These are phyloP conservation scores for Apis dorsata DNA, from an alignment of 1,140 invertebrate species.

Conservation along the genomic window DNA sequence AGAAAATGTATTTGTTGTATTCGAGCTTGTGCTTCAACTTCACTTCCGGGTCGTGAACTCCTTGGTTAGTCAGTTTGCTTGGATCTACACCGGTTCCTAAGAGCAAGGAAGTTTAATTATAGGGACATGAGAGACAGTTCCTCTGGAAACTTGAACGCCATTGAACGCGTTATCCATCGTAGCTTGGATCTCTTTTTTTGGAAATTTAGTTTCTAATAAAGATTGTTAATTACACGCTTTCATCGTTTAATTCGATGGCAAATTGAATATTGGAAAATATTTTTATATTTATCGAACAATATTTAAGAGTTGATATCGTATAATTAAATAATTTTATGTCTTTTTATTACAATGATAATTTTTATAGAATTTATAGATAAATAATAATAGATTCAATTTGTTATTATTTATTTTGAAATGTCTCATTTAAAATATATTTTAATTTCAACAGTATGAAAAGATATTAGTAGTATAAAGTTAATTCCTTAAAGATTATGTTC, in stretches of 20 bases:
- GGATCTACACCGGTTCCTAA: slow-evolving; percentile 39
- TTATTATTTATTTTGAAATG: too few relatives aligned
- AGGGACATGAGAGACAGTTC: slow-evolving; percentile 40
- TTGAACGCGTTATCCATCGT: not conserved
- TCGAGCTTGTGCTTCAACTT: slow-evolving; percentile 8
- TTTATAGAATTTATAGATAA: too few relatives aligned
- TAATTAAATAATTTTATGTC: too few relatives aligned
- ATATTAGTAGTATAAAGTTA: too few relatives aligned
- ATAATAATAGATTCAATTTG: too few relatives aligned
- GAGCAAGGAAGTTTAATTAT: slow-evolving; percentile 59
- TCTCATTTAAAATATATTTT: too few relatives aligned
- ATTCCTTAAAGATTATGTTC: too few relatives aligned
- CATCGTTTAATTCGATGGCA: not conserved
- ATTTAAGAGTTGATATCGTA: too few relatives aligned
- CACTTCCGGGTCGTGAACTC: slow-evolving; percentile 23
- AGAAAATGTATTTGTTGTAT: not conserved
- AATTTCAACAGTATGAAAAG: too few relatives aligned
- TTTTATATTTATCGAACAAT: too few relatives aligned
- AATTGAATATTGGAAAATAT: too few relatives aligned
- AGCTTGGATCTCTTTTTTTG: not conserved
- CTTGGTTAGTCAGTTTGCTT: slow-evolving; percentile 38
- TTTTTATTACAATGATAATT: too few relatives aligned
- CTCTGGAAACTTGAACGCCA: slow-evolving; percentile 43
- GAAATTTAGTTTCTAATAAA: not conserved
- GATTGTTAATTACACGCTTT: not conserved